These are phyloP conservation scores for Pristionchus entomophagus DNA, from an alignment of 2,888 invertebrate species.

Conservation along the genomic window DNA sequence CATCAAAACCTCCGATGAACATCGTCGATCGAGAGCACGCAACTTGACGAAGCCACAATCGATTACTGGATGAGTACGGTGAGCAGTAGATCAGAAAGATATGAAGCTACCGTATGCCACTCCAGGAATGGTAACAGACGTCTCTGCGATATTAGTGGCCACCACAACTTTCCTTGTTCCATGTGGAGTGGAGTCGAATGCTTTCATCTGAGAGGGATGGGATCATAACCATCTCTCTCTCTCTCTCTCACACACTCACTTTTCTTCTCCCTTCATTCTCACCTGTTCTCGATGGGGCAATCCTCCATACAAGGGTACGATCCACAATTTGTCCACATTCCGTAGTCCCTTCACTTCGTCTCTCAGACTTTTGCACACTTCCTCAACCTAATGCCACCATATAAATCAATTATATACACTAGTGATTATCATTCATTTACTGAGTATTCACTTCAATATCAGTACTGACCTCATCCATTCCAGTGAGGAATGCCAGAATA, in stretches of 20 bases:
- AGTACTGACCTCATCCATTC: slow-evolving; percentile 76
- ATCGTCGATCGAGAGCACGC: slow-evolving; percentile 90
- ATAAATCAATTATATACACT: neutral
- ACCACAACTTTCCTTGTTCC: slow-evolving; percentile 88
- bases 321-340: slow-evolving; percentile 76
- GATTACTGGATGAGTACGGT: slow-evolving; percentile 83
- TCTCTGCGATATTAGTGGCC: slow-evolving; percentile 96
- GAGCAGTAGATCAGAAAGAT: neutral
- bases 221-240: too few species aligned
- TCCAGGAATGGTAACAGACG: slow-evolving; percentile 94
- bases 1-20: slow-evolving; percentile 67
- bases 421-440: too few species aligned
- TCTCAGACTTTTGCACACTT: slow-evolving; percentile 67
- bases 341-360: slow-evolving; percentile 60
- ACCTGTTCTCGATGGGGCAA: slow-evolving; percentile 82
- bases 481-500: slow-evolving; percentile 85
- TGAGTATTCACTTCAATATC: neutral
- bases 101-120: slow-evolving; percentile 85
- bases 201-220: slow-evolving; percentile 67
- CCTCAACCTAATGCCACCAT: slow-evolving; percentile 34
- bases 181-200: slow-evolving; percentile 75
- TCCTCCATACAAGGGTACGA: slow-evolving; percentile 93
- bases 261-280: neutral
- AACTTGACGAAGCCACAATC: slow-evolving; percentile 97
- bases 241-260: neutral